Evolutionary conservation across 2,888 invertebrate genomes (phyloP), one percentile per base, ranked within the genome.

Genomic region (Microchrysa polita): DNA sequence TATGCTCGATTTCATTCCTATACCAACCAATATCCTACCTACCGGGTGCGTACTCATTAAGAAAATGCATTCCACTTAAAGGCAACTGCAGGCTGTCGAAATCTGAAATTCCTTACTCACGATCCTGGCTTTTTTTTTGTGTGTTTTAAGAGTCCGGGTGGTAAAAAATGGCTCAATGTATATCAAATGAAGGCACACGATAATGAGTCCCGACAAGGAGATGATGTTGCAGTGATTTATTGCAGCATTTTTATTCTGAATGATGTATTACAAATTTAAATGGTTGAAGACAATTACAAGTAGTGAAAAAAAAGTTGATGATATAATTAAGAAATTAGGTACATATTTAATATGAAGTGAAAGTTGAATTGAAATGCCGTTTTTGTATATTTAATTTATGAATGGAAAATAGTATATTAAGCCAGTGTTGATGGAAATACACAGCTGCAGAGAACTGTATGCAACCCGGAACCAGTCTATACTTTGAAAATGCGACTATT

Each of bases 181-280:
- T n/a, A n/a, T n/a, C 2, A 12, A 59, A 59, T n/a, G 27, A 34
- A 57, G 27, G 10, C 55, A 18, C 55, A 5, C 9, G 27, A 23
- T 23, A 59, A 59, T 59, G 7, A 59, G 27, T 59, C 59, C 48
- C 59, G n/a, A 23, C 27, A 23, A 59, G 59, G 59, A 59, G 59
- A 23, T 23, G 59, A 27, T 23, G 22, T 20, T 57, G 23, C 14
- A 2, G 14, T 59, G 59, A 59, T 59, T 59, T 59, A 59, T 59
- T 20, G 23, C 12, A 14, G n/a, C n/a, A n/a, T 23, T n/a, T 59
- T 59, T 23, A 59, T 23, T 23, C 23, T 9, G 27, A 59, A 5
- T 59, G 59, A n/a, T 59, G n/a, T 10, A n/a, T 22, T 10, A 22
- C 55, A 48, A 12, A 48, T 10, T 48, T 48, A n/a, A 48, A 48